A percentile compares a stretch with the other conserved stretches of the same genome.
These are phyloP conservation scores for Phalacrocorax brasilianus DNA, from an alignment of 2,113 vertebrate genomes.

Conservation along the genomic window DNA sequence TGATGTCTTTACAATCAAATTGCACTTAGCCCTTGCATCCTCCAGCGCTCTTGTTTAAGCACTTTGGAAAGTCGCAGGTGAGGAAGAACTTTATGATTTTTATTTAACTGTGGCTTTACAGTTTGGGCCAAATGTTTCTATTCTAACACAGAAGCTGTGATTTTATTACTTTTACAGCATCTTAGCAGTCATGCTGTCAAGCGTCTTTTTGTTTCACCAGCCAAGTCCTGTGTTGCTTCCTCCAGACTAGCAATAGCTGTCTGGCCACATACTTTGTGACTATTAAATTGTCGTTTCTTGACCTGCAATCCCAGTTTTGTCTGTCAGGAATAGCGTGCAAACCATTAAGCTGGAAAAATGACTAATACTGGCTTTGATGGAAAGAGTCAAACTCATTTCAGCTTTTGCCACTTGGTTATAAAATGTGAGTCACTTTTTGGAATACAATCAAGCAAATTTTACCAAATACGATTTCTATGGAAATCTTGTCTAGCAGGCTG, in stretches of 20 bases:
- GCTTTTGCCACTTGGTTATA: not conserved
- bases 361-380: not conserved
- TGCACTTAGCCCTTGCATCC: not conserved
- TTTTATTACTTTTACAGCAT: not conserved
- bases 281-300: not conserved
- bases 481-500: not conserved
- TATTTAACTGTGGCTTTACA: not conserved
- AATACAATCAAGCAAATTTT: not conserved
- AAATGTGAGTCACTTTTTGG: conserved; percentile 33
- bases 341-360: not conserved
- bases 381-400: not conserved
- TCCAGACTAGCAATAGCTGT: not conserved
- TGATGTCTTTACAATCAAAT: not conserved
- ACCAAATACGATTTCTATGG: not conserved
- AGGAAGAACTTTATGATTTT: not conserved
- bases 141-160: not conserved
- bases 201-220: not conserved
- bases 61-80: not conserved
- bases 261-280: not conserved
- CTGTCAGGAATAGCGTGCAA: not conserved
- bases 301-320: not conserved
- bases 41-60: not conserved
- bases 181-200: not conserved
- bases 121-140: not conserved
- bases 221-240: not conserved